Evolutionary conservation across 2,113 vertebrate species (phyloP).

Genomic region (Psittacara wagleri): DNA sequence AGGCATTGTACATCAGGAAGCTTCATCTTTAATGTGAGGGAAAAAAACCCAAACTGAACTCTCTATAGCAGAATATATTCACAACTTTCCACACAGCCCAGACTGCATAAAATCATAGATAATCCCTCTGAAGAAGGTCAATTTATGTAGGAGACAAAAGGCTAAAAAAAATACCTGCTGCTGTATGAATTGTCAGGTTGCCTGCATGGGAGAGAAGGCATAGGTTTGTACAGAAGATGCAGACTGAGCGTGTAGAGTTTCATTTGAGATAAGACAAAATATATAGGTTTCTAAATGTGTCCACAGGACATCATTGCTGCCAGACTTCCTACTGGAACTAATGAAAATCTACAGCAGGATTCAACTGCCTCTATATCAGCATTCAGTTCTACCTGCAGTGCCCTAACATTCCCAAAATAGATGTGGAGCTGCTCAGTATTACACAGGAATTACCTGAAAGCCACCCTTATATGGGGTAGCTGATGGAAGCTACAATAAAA

Average conservation of each 20-base stretch:
- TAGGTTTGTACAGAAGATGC: background rate
- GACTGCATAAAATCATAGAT: background rate
- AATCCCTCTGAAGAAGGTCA: background rate
- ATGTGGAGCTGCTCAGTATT: background rate
- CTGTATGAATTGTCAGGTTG: background rate
- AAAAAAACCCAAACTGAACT: background rate
- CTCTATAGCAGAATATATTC: background rate
- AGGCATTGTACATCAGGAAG: background rate
- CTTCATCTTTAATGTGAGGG: background rate
- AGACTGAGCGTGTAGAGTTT: rapidly evolving
- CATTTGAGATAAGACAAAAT: background rate
- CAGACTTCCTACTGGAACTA: background rate
- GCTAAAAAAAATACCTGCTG: background rate
- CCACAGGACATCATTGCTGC: background rate
- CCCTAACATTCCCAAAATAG: background rate
- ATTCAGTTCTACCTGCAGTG: background rate
- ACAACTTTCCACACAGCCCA: background rate
- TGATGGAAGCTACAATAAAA: background rate
- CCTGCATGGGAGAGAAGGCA: background rate
- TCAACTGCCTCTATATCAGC: background rate
- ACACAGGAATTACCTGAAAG: background rate
- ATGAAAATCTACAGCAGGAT: background rate
- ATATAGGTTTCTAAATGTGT: background rate
- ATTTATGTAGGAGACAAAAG: background rate
- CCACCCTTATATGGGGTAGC: background rate